Evolutionary conservation across 2,113 vertebrate genomes (phyloP).

Genomic region (Mungos mungo): DNA sequence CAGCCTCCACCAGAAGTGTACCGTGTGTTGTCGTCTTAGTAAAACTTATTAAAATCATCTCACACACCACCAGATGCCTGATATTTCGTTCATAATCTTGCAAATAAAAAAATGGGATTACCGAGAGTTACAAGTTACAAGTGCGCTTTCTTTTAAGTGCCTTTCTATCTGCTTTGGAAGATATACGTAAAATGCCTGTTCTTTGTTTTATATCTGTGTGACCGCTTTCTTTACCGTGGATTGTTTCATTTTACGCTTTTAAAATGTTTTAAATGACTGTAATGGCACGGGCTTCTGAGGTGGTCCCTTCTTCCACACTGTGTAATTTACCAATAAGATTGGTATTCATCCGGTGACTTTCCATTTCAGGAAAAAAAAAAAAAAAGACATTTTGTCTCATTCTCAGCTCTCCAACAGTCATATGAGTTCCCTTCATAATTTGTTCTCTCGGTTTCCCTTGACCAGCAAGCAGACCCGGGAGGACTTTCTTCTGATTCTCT

Average conservation of each 20-base stretch:
- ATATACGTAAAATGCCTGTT: neutral
- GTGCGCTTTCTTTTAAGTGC: neutral
- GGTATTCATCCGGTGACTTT: neutral
- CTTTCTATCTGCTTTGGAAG: slow-evolving; percentile 31
- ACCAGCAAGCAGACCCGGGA: neutral
- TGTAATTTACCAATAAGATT: neutral
- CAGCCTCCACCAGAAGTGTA: slow-evolving; percentile 2
- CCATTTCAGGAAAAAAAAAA: neutral
- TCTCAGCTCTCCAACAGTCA: neutral
- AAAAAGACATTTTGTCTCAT: neutral
- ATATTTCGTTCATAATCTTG: slow-evolving; percentile 34
- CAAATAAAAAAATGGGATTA: slow-evolving; percentile 47
- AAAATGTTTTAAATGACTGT: neutral
- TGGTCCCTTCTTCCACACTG: neutral
- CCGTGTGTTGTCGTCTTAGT: slow-evolving; percentile 14
- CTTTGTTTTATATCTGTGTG: neutral
- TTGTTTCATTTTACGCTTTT: slow-evolving; percentile 14
- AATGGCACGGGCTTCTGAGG: neutral
- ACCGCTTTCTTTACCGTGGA: neutral
- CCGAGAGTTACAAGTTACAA: slow-evolving; percentile 40
- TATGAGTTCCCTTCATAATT: neutral
- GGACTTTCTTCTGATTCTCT: neutral
- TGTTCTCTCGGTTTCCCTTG: neutral
- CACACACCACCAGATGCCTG: neutral
- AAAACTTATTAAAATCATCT: slow-evolving; percentile 60